Evolutionary conservation across 2,113 vertebrate genomes (phyloP).

Genomic region (Smithornis capensis): DNA sequence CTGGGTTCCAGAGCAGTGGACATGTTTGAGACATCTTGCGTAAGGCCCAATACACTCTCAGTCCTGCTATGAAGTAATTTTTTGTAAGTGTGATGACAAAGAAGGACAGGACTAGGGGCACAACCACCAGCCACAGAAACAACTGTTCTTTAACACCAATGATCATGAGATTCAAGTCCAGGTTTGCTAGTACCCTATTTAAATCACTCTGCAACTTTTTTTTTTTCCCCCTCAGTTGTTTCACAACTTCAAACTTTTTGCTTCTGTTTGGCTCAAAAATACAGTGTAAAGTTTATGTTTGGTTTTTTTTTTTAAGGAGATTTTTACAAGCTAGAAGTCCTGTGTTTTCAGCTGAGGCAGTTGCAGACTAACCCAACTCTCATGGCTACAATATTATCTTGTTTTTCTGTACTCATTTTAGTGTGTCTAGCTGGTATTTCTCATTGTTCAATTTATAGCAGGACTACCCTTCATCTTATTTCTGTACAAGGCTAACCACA

Average conservation of each 20-base stretch:
- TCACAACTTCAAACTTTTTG: not conserved
- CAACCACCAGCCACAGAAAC: not conserved
- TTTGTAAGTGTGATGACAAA: not conserved
- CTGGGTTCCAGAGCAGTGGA: not conserved
- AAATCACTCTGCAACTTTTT: not conserved
- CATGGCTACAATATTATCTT: not conserved
- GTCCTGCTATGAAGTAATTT: not conserved
- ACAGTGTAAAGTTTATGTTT: not conserved
- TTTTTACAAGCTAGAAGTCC: not conserved
- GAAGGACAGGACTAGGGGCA: not conserved
- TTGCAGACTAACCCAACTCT: not conserved
- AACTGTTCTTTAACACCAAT: not conserved
- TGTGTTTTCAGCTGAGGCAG: not conserved
- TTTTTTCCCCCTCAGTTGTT: not conserved
- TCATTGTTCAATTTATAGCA: not conserved
- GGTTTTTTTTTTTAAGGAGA: not conserved
- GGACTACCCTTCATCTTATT: not conserved
- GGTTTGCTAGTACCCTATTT: not conserved
- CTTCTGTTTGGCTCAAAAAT: not conserved
- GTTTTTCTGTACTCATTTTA: not conserved
- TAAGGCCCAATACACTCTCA: not conserved
- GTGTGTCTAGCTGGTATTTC: slow-evolving; percentile 2
- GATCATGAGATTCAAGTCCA: not conserved
- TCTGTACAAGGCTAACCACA: not conserved
- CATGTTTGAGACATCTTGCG: not conserved